phyloP scores from a whole-genome alignment of 2,113 vertebrate genomes.

The Tenebrosternarchus preto region DNA sequence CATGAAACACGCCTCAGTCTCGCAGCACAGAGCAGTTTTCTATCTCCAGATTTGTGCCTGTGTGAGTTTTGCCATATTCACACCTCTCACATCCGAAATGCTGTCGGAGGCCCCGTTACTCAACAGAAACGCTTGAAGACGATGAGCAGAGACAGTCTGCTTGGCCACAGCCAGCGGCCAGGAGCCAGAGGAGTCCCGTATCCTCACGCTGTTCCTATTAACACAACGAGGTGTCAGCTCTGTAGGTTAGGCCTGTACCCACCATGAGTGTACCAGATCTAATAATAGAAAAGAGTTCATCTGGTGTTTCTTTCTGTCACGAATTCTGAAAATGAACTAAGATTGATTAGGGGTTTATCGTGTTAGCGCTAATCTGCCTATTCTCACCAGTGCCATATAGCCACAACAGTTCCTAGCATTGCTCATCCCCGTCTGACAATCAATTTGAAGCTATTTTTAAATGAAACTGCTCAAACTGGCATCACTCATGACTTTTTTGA shows the following conservation, averaged over 20 bases:
- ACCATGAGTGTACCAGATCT: slow-evolving; percentile 20
- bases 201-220: slow-evolving; percentile 35
- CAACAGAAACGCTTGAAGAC: slow-evolving; percentile 21
- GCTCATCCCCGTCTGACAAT: slow-evolving; percentile 25
- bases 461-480: slow-evolving; percentile 1
- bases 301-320: slow-evolving; percentile 36
- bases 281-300: slow-evolving; percentile 29
- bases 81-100: slow-evolving; percentile 35
- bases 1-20: slow-evolving; percentile 15
- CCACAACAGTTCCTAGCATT: not conserved
- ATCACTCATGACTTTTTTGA: slow-evolving; percentile 18
- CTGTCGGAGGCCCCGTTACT: slow-evolving; percentile 13
- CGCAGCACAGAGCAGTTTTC: slow-evolving; percentile 24
- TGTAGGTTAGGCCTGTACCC: slow-evolving; percentile 34
- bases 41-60: slow-evolving; percentile 34
- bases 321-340: slow-evolving; percentile 26
- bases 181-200: slow-evolving; percentile 32
- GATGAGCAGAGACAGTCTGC: slow-evolving; percentile 44
- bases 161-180: slow-evolving; percentile 17
- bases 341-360: not conserved
- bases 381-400: not conserved
- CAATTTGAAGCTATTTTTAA: slow-evolving; percentile 41
- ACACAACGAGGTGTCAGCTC: slow-evolving; percentile 39
- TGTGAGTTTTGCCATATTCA: slow-evolving; percentile 18
- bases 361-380: not conserved